Evolutionary conservation across 2,888 invertebrate species (phyloP), one percentile per base, ranked within the genome.

Genomic region (Drosophila kanekoi): DNA sequence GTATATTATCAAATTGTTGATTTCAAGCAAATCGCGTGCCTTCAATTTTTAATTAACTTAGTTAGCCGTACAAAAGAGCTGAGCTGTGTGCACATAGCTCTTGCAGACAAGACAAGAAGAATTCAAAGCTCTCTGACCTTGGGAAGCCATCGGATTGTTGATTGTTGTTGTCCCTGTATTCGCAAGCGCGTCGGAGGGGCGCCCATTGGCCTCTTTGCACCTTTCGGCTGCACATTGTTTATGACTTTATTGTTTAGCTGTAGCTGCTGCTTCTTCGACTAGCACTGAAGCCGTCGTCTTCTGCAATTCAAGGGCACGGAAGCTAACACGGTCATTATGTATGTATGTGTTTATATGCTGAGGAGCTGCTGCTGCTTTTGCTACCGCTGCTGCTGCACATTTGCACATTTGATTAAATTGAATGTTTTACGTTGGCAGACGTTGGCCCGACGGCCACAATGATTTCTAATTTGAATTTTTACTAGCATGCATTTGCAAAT

Each of bases 381-480:
- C 23, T 38, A 13, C 14, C 3, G 49, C 11, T 20, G 47, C 47
- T 43, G 60, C 41, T 63, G 74, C n/a, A n/a, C n/a, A n/a, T n/a
- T n/a, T n/a, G 69, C 65, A 51, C 62, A 57, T 69, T 72, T 79
- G 76, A 79, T 72, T 61, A 76, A 76, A 76, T 79, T 81, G 79
- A 72, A 79, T 81, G 73, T 54, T 53, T 68, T 48, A 28, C 60
- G 58, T 53, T 71, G 62, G 58, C 61, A 65, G 68, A 40, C 63
- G n/a, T n/a, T n/a, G n/a, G n/a, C n/a, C n/a, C 62, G 61, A n/a
- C 33, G 70, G 74, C 75, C 67, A 79, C 81, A 84, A 71, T 79
- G 87, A 77, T 79, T 81, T 83, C 88, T 85, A 82, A 87, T 83
- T 83, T 81, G 66, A 83, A 83, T 83, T 87, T 79, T 85, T 79